Evolutionary conservation across 2,797 vertebrate species (phyloP), one percentile per base, ranked within the genome.

Genomic region (Lophius americanus): DNA sequence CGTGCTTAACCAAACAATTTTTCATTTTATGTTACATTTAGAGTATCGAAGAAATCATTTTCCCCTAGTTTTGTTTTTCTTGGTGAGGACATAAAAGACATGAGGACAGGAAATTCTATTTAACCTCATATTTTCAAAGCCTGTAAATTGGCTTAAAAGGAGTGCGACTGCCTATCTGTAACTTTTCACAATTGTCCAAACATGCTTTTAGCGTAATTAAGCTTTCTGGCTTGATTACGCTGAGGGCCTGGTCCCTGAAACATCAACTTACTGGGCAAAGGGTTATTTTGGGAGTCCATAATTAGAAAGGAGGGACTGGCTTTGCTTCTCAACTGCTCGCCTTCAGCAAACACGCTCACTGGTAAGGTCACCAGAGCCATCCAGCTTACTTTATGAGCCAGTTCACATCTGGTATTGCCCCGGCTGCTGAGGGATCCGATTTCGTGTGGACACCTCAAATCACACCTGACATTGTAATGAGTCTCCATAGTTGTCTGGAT

Each of bases 261-360:
- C 83, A 71, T 68, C 60, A 78, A 36, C 68, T 56, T 53, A 48
- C 57, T 70, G 62, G 81, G 78, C 39, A 63, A 57, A 4, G 65
- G 58, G 91, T 89, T 95, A 96, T 96, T 96, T 95, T 91, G 47
- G 83, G 90, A 92, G 75, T 76, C 89, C 92, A 86, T 93, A 92
- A 96, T 96, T 96, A 96, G 90, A 94, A 88, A 89, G 92, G 79
- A 94, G 72, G 85, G 84, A 81, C 76, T 79, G 75, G 80, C 70
- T 82, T 68, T 64, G 81, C 78, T 85, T 82, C 75, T 85, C 56
- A 4, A 64, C 72, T 58, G 67, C 64, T 87, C 76, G 47, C 73
- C 81, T 65, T 52, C 77, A 86, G 82, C 70, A 76, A 83, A 82
- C 74, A 0, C 82, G 36, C 76, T 79, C 73, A 59, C 72, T 53